These are phyloP conservation scores for Noturus placidus DNA, from an alignment of 2,113 vertebrate species.

Conservation along the genomic window DNA sequence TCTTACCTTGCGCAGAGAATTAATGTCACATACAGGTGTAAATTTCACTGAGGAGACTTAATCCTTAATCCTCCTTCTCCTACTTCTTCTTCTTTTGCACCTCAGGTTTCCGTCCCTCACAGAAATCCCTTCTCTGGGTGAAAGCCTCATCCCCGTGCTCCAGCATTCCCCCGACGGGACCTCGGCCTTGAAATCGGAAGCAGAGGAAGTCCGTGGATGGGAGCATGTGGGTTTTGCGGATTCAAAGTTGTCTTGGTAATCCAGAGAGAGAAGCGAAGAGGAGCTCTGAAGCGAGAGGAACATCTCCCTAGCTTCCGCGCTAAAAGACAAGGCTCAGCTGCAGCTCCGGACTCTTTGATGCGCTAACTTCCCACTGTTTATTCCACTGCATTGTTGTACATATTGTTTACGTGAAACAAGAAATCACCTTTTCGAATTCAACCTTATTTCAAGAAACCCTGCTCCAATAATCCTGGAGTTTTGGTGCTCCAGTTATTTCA, in stretches of 20 bases:
- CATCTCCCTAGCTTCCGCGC: slow-evolving; percentile 71
- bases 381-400: slow-evolving; percentile 72
- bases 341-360: slow-evolving; percentile 74
- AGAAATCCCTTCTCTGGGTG: slow-evolving; percentile 62
- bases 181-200: slow-evolving; percentile 55
- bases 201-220: slow-evolving; percentile 58
- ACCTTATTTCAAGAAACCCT: slow-evolving; percentile 71
- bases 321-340: slow-evolving; percentile 70
- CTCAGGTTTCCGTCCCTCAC: slow-evolving; percentile 67
- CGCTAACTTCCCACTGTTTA: slow-evolving; percentile 73
- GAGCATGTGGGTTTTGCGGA: slow-evolving; percentile 72
- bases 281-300: slow-evolving; percentile 69
- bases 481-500: slow-evolving; percentile 70
- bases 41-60: slow-evolving; percentile 50
- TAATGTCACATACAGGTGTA: not conserved
- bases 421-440: slow-evolving; percentile 51
- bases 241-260: slow-evolving; percentile 75
- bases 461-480: slow-evolving; percentile 72
- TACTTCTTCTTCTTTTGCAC: slow-evolving; percentile 36
- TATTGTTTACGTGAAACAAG: slow-evolving; percentile 67
- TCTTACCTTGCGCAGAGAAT: not conserved
- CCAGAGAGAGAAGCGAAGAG: slow-evolving; percentile 61
- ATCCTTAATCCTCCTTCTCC: slow-evolving; percentile 57
- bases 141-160: slow-evolving; percentile 64
- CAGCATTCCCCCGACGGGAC: slow-evolving; percentile 68